phyloP scores from a whole-genome alignment of 2,113 vertebrate species.

The Porphyrio hochstetteri region DNA sequence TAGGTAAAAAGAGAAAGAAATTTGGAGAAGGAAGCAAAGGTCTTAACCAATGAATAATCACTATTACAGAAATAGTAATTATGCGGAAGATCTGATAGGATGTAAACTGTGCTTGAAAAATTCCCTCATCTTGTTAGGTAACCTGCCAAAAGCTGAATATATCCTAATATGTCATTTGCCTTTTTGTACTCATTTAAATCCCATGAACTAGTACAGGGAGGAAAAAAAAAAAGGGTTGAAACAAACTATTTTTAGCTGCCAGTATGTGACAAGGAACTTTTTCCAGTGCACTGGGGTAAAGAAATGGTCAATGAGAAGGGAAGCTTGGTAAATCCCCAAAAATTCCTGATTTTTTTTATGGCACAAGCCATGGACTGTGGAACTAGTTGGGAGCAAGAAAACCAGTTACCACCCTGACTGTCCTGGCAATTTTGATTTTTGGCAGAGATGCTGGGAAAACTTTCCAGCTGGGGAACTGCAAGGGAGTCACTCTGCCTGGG shows the following conservation, averaged over 20 bases:
- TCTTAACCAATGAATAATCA: neutral
- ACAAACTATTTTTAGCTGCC: neutral
- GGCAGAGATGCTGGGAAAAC: neutral
- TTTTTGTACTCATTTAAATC: neutral
- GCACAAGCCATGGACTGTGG: accelerated
- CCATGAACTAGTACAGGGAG: neutral
- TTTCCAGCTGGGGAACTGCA: neutral
- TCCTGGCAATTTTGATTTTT: neutral
- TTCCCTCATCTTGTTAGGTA: neutral
- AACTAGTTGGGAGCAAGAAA: neutral
- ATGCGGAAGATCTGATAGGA: neutral
- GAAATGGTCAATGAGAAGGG: neutral
- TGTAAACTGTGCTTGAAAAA: slow-evolving; percentile 16
- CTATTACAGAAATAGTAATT: neutral
- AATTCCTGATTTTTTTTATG: neutral
- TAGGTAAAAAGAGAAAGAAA: neutral
- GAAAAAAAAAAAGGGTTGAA: too few species aligned
- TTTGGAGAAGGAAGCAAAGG: neutral
- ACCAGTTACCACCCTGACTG: neutral
- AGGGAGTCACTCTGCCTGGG: neutral
- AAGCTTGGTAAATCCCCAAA: neutral
- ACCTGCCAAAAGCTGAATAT: neutral
- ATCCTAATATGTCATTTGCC: neutral
- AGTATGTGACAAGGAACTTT: neutral
- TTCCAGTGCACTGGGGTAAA: neutral